Conservation (phyloP, 2,888 invertebrate species). For the Galerucella nymphaeae region DNA sequence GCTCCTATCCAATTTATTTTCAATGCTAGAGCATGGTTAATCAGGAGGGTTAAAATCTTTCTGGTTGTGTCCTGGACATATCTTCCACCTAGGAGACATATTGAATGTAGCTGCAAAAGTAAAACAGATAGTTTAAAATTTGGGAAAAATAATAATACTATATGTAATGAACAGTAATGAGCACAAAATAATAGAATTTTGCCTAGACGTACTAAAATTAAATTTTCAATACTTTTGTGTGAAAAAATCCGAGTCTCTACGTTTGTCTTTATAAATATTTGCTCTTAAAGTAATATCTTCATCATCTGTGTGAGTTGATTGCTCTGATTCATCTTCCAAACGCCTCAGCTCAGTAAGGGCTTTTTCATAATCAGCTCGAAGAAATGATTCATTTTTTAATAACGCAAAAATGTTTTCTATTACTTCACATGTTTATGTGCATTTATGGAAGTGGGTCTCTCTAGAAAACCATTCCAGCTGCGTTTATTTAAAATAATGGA, state of each 20-base stretch:
- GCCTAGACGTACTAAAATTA: neutral
- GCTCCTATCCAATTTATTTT: too few species aligned
- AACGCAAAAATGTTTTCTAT: neutral
- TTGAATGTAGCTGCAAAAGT: too few species aligned
- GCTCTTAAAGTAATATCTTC: constrained; percentile 1
- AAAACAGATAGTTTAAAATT: too few species aligned
- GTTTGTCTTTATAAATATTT: neutral
- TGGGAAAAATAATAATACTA: too few species aligned
- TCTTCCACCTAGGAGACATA: too few species aligned
- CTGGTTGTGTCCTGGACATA: too few species aligned
- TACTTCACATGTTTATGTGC: neutral
- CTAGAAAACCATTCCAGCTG: neutral
- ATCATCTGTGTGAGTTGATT: neutral
- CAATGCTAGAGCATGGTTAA: too few species aligned
- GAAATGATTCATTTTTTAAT: neutral
- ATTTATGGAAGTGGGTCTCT: neutral
- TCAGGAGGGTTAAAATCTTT: too few species aligned
- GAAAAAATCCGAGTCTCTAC: neutral
- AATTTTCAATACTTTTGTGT: neutral
- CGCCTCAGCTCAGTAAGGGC: neutral
- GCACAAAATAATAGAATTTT: neutral
- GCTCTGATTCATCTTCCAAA: constrained; percentile 1
- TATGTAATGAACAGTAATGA: too few species aligned
- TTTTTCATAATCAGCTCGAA: neutral
- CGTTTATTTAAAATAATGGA: neutral